These are phyloP conservation scores for Micrasema longulum DNA, from an alignment of 1,140 invertebrate genomes.

Conservation along the genomic window DNA sequence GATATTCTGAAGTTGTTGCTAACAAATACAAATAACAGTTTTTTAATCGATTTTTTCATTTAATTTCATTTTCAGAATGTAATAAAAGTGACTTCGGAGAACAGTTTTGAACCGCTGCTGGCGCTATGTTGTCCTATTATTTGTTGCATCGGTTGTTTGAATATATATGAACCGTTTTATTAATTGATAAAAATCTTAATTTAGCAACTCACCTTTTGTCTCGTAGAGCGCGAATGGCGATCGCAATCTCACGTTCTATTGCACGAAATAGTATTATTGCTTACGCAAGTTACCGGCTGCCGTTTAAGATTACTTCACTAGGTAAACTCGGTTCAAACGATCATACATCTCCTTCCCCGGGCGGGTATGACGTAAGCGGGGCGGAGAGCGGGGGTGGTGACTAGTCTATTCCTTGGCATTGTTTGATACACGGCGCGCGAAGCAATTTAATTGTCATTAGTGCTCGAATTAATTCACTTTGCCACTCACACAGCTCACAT, in stretches of 20 bases:
- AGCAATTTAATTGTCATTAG: slow-evolving; percentile 51
- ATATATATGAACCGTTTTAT: slow-evolving; percentile 28
- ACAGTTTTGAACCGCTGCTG: too few species aligned
- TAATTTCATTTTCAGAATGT: neutral
- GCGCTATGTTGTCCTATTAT: too few species aligned
- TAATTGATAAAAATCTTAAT: slow-evolving; percentile 39
- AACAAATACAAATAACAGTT: too few species aligned
- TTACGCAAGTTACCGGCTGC: slow-evolving; percentile 32
- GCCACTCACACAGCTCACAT: slow-evolving; percentile 44
- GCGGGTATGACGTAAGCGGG: neutral
- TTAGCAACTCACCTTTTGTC: slow-evolving; percentile 32
- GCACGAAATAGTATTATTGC: slow-evolving; percentile 33
- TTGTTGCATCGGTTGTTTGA: neutral
- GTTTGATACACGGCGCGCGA: slow-evolving; percentile 12
- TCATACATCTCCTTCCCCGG: slow-evolving; percentile 6
- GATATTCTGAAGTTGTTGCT: too few species aligned
- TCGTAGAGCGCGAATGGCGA: slow-evolving; percentile 18
- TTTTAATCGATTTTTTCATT: too few species aligned
- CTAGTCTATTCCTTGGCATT: slow-evolving; percentile 13
- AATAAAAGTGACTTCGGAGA: neutral
- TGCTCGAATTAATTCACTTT: slow-evolving; percentile 49
- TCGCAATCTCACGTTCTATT: slow-evolving; percentile 30
- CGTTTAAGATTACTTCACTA: slow-evolving; percentile 17
- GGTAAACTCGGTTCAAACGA: slow-evolving; percentile 26
- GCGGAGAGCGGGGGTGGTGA: neutral